Evolutionary conservation across 2,113 vertebrate genomes (phyloP), one percentile per base, ranked within the genome.

Genomic region (Trematocara nigrifrons): DNA sequence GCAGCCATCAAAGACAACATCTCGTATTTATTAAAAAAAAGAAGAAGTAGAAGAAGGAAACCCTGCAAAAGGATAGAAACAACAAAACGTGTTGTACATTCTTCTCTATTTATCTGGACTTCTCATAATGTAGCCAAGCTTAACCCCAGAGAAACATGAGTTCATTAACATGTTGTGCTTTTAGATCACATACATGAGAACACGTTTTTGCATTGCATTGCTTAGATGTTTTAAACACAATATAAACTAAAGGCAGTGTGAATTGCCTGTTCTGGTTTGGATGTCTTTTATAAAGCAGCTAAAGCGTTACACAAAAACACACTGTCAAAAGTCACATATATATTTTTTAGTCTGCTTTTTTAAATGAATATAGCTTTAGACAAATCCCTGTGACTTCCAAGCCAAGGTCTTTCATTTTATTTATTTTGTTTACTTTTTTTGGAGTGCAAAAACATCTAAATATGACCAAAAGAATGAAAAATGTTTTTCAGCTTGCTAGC

Each of bases 1-100:
- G 98, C 98, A 97, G 98, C 97, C 95, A 95, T 96, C 95, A 96
- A 96, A 96, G 94, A 94, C 95, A 96, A 95, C 96, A 96, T 96
- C 93, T 94, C 86, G 92, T 94, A 96, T 96, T 96, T 95, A 95
- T 95, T 86, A 91, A 92, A 95, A 92, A 40, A 3, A 61, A 61
- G 5, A 49, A n/a, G 10, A 90, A 66, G 61, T 20, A 38, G 33
- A 66, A 66, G 59, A 38, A 66, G 49, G 45, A 89, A 87, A 84
- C 13, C 85, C 69, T 86, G 88, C 81, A 82, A 90, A 86, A 80
- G 74, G 56, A 93, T 71, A 89, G 82, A 79, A 91, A 80, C 51
- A 71, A 90, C 78, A 87, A 91, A 89, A 89, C 35, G 31, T 87
- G 57, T 31, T 83, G 81, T 84, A 74, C 89, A 71, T 81, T 64